Base-by-base conservation (phyloP, 2,888 invertebrate genomes). In the Fabriciana adippe region DNA sequence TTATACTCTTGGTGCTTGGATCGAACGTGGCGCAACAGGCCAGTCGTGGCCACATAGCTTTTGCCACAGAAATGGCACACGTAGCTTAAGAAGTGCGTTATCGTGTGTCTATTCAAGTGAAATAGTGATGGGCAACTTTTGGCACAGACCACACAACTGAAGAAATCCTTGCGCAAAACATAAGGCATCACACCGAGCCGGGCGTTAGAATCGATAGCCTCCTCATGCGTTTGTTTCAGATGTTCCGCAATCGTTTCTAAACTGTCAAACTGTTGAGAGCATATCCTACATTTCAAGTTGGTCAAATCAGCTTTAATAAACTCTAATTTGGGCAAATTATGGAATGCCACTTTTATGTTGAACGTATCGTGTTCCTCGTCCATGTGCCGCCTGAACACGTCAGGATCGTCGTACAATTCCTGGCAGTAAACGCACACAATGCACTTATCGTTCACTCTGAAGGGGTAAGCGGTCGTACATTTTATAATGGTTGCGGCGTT, bases 401-500 rank as follows among this genome's bases (percentile, higher is more conserved):
- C 81, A 0, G 90, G 87, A 59, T 90, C 87, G 56, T 88, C 87
- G 79, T 79, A 90, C 4, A 87, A 73, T 71, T 89, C 90, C 71
- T 87, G 86, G 79, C 90, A 92, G 83, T 87, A 90, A 66, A 90
- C 90, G 83, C 92, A 92, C 60, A 90, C 81, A 77, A 90, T 86
- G 18, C 86, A 86, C 70, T 88, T 91, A 80, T 89, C 88, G 79
- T 88, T 88, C 55, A 91, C 89, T 69, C 90, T 79, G 81, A 92
- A 92, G 51, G 91, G 91, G 75, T 86, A 89, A 47, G 90, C 91
- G 71, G 90, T 91, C n/a, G 90, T 86, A 81, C 79, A 82, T 68
- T 85, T 82, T 73, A 92, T 78, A 71, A 92, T 81, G 66, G 78
- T 81, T 78, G 86, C 87, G 72, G 90, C 90, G 83, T 92, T 92